Evolutionary conservation across 2,888 invertebrate genomes (phyloP).

Genomic region (Diaperis boleti): DNA sequence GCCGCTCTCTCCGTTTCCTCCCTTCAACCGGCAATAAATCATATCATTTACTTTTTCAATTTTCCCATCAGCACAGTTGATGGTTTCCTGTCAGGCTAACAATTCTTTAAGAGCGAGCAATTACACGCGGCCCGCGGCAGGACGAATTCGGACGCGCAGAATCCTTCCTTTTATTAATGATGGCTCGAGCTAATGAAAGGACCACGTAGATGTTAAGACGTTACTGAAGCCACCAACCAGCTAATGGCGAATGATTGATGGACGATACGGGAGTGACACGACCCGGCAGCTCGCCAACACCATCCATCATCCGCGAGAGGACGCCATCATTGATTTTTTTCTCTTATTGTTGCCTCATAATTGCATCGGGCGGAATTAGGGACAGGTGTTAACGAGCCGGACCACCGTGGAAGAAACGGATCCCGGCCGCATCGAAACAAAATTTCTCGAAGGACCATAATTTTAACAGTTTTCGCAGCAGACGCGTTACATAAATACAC

Average conservation of each 20-base stretch:
- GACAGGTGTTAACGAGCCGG: conserved; percentile 11
- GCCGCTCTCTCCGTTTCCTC: too few species aligned
- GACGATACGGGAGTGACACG: conserved; percentile 34
- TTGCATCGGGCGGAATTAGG: conserved; percentile 6
- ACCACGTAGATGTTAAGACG: conserved; percentile 36
- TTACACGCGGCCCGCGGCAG: conserved; percentile 6
- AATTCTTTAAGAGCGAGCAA: conserved; percentile 15
- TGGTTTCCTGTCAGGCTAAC: conserved; percentile 24
- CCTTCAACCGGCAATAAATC: conserved; percentile 18
- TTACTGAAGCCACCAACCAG: conserved; percentile 23
- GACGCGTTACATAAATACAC: not conserved
- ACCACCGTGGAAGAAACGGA: conserved; percentile 5
- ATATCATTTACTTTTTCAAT: conserved; percentile 29
- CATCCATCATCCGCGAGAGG: conserved; percentile 12
- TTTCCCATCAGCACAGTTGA: conserved; percentile 23
- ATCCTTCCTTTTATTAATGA: conserved; percentile 24
- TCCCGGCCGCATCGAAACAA: too few species aligned
- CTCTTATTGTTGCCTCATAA: not conserved
- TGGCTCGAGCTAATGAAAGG: conserved; percentile 18
- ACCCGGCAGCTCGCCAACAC: conserved; percentile 35
- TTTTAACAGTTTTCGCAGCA: not conserved
- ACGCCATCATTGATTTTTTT: conserved; percentile 10
- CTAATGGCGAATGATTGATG: conserved; percentile 37
- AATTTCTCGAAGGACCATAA: not conserved
- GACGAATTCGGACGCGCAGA: conserved; percentile 10